Conservation (phyloP, 2,888 invertebrate genomes). For the Stratiomys singularior region DNA sequence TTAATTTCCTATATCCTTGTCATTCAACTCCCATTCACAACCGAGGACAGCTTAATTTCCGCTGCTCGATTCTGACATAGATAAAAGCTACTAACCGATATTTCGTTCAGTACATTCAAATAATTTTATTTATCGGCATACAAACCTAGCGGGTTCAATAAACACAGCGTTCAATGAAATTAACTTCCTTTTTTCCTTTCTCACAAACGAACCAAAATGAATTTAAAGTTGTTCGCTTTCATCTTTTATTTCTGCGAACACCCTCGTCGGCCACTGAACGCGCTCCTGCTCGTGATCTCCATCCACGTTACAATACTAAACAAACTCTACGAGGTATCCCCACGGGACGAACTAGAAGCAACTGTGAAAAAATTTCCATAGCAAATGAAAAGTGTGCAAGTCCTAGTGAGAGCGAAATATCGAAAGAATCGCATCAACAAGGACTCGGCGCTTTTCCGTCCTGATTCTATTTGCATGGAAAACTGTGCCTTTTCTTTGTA, state of each 20-base stretch:
- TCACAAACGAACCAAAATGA: background rate
- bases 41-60: too few species aligned
- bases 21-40: too few species aligned
- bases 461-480: slow-evolving; percentile 23
- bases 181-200: background rate
- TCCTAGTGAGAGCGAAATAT: slow-evolving; percentile 7
- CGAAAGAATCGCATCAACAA: background rate
- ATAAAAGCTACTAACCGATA: too few species aligned
- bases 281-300: background rate
- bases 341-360: background rate
- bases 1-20: too few species aligned
- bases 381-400: slow-evolving; percentile 22
- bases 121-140: too few species aligned
- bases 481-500: slow-evolving; percentile 33
- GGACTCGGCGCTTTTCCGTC: background rate
- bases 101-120: too few species aligned
- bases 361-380: background rate
- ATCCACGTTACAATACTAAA: background rate
- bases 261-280: background rate
- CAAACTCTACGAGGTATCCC: slow-evolving; percentile 11
- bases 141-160: background rate
- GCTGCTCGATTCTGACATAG: too few species aligned
- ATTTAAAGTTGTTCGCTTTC: background rate
- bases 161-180: slow-evolving; percentile 4
- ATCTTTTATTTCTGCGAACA: background rate